Conservation (phyloP, 2,113 vertebrate species). For the Phrynosoma blainvillii region DNA sequence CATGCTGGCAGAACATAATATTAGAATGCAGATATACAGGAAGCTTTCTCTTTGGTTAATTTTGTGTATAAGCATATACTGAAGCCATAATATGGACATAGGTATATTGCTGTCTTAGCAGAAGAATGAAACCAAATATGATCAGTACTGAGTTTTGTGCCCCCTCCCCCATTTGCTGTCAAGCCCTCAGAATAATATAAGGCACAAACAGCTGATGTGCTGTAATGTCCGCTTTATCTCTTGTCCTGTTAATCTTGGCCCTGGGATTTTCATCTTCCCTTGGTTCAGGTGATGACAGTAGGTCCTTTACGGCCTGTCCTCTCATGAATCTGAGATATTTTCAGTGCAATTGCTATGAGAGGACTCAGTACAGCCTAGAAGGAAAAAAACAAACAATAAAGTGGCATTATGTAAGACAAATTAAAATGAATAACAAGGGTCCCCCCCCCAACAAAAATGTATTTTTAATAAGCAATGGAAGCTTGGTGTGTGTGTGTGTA, state of each 20-base stretch:
- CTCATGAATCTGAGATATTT: slow-evolving; percentile 97
- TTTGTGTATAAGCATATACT: slow-evolving; percentile 47
- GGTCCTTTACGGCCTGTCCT: slow-evolving; percentile 92
- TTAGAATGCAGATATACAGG: neutral
- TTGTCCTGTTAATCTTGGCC: slow-evolving; percentile 72
- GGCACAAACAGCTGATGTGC: slow-evolving; percentile 76
- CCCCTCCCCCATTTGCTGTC: slow-evolving; percentile 46
- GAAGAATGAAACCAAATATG: slow-evolving; percentile 56
- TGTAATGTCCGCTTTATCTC: slow-evolving; percentile 58
- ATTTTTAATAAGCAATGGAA: too few relatives aligned
- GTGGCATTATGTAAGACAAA: slow-evolving; percentile 32
- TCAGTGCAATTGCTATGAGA: slow-evolving; percentile 96
- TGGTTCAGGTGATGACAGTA: slow-evolving; percentile 92
- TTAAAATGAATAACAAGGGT: slow-evolving; percentile 9
- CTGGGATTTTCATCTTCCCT: slow-evolving; percentile 50
- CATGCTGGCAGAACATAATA: slow-evolving; percentile 22
- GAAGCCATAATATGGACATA: slow-evolving; percentile 57
- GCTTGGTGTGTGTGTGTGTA: too few relatives aligned
- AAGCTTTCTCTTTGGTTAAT: slow-evolving; percentile 48
- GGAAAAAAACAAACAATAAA: slow-evolving; percentile 36
- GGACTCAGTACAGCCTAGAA: slow-evolving; percentile 92
- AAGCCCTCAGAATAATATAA: slow-evolving; percentile 70
- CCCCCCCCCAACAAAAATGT: neutral
- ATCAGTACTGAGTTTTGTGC: slow-evolving; percentile 39
- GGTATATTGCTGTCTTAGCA: slow-evolving; percentile 54